A percentile compares a stretch with the other conserved stretches of the same genome.
Evolutionary conservation across 2,113 vertebrate species (phyloP).

Genomic region (Lasiurus cinereus): DNA sequence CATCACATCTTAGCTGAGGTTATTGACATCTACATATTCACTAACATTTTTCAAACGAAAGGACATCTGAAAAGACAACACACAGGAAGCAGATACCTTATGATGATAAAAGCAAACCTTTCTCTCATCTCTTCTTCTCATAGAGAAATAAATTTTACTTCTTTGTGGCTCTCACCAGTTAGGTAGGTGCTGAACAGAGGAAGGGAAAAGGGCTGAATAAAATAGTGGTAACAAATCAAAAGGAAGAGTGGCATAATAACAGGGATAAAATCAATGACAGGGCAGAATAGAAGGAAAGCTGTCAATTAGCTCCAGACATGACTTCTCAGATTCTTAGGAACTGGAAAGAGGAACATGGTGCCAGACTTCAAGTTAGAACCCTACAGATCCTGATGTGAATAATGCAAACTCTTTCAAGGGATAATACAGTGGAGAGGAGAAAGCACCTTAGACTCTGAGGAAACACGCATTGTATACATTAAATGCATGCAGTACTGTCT

Average conservation of each 20-base stretch:
- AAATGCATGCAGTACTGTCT: neutral
- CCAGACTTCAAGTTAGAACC: neutral
- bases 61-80: constrained; percentile 51
- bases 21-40: neutral
- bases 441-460: neutral
- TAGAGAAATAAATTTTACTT: constrained; percentile 79
- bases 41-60: constrained; percentile 35
- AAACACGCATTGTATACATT: too few species aligned
- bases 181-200: constrained; percentile 81
- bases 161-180: constrained; percentile 83
- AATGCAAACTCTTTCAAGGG: neutral
- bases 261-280: neutral
- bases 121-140: constrained; percentile 80
- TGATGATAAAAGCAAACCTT: constrained; percentile 76
- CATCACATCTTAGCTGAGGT: neutral
- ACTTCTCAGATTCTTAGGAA: neutral
- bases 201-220: constrained; percentile 77
- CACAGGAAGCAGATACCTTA: constrained; percentile 76
- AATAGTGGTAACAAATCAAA: constrained; percentile 26
- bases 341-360: neutral
- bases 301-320: neutral
- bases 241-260: neutral
- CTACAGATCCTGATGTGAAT: neutral
- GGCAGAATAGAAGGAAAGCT: neutral
- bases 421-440: neutral